phyloP scores from a whole-genome alignment of 2,888 invertebrate genomes.

The Branchellion lobata region DNA sequence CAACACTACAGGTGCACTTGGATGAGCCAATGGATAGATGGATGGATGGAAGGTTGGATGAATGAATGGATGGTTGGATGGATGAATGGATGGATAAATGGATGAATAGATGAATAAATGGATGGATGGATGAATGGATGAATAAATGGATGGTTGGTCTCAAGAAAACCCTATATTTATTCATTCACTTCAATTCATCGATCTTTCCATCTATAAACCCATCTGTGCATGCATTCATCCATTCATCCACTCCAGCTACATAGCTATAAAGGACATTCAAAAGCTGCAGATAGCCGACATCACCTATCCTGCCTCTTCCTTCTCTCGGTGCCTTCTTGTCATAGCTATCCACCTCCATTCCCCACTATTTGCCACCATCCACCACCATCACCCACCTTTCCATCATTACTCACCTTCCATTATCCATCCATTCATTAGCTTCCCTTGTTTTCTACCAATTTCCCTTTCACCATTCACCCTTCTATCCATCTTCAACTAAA shows the following conservation, averaged over 20 bases:
- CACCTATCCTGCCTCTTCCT: slow-evolving; percentile 76
- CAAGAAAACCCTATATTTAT: background rate
- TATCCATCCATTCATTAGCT: background rate
- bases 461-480: too few relatives aligned
- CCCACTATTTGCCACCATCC: slow-evolving; percentile 2
- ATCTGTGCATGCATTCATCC: background rate
- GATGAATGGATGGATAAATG: slow-evolving; percentile 4
- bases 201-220: background rate
- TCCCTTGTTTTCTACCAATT: too few relatives aligned
- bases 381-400: background rate
- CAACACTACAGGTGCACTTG: background rate
- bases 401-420: background rate
- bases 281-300: slow-evolving; percentile 75
- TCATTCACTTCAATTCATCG: background rate
- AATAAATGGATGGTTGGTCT: background rate
- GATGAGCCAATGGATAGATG: background rate
- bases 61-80: background rate
- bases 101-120: background rate
- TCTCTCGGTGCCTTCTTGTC: slow-evolving; percentile 75
- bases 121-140: slow-evolving; percentile 10
- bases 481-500: too few relatives aligned
- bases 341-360: background rate
- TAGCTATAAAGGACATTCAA: slow-evolving; percentile 72
- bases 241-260: slow-evolving; percentile 68
- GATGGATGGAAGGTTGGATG: background rate